phyloP scores from a whole-genome alignment of 2,888 invertebrate genomes.

The Eumerus sabulonum region DNA sequence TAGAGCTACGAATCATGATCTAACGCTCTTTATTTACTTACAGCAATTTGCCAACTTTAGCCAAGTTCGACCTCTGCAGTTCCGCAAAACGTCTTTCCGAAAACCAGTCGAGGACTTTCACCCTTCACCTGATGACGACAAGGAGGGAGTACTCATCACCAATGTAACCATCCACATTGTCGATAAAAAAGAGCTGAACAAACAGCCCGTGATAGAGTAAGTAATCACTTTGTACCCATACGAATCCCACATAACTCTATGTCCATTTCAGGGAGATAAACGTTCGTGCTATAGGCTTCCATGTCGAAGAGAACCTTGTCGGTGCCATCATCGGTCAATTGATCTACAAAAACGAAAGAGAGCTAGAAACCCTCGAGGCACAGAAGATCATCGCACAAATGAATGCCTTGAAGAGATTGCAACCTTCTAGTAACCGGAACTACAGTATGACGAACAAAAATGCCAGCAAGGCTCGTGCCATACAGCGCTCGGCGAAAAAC shows the following conservation, averaged over 20 bases:
- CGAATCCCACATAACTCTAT: no score
- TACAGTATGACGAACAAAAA: conserved; percentile 60
- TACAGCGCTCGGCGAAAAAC: conserved; percentile 74
- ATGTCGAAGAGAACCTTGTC: conserved; percentile 87
- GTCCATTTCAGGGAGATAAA: conserved; percentile 82
- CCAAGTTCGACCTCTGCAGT: conserved; percentile 58
- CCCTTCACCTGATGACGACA: conserved; percentile 73
- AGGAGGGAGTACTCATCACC: conserved; percentile 86
- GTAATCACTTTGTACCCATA: conserved; percentile 50
- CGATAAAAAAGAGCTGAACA: conserved; percentile 85
- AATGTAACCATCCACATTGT: conserved; percentile 92
- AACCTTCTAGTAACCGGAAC: conserved; percentile 70
- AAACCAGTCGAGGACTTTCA: conserved; percentile 60
- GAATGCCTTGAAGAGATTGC: conserved; percentile 72
- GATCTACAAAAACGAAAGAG: conserved; percentile 80
- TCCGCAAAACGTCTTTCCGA: conserved; percentile 62
- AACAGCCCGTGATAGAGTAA: conserved; percentile 76
- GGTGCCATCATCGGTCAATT: conserved; percentile 87
- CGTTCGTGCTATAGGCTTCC: conserved; percentile 86
- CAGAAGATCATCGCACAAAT: conserved; percentile 56
- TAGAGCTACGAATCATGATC: no score
- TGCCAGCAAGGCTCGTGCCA: conserved; percentile 66
- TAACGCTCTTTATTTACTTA: neutral
- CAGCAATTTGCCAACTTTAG: conserved; percentile 76
- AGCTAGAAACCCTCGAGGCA: conserved; percentile 70